Conservation (phyloP, 2,888 invertebrate species). For the Andrena chrysosceles region DNA sequence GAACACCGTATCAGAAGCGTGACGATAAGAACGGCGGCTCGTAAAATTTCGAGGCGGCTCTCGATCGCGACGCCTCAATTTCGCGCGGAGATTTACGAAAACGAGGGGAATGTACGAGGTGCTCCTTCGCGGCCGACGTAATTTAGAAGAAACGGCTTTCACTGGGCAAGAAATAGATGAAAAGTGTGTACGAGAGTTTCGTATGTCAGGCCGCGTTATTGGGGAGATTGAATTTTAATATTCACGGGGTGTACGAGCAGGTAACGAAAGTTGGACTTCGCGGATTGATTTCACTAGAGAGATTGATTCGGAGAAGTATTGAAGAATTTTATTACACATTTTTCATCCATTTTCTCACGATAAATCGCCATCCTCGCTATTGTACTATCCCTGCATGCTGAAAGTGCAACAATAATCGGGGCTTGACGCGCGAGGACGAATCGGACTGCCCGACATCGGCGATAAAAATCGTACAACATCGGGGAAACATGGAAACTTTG, state of each 20-base stretch:
- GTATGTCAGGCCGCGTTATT: not conserved
- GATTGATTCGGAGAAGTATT: not conserved
- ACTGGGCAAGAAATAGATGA: not conserved
- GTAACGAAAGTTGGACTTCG: not conserved
- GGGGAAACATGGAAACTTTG: constrained; percentile 22
- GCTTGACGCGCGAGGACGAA: not conserved
- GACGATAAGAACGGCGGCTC: not conserved
- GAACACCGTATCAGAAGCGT: not conserved
- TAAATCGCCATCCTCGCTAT: not conserved
- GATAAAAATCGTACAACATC: constrained; percentile 12
- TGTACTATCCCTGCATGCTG: no score
- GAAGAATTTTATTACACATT: not conserved
- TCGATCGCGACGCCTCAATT: not conserved
- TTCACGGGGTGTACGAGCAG: not conserved
- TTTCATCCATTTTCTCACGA: not conserved
- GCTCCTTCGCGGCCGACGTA: not conserved
- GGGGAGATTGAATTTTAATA: not conserved
- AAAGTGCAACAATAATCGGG: not conserved
- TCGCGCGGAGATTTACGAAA: not conserved
- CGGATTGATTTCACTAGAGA: not conserved
- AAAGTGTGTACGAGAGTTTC: not conserved
- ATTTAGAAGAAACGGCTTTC: not conserved
- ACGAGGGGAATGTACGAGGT: not conserved
- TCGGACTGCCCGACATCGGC: not conserved
- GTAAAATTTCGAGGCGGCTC: not conserved